Base-by-base conservation (phyloP, 2,888 invertebrate species). In the Ochropacha duplaris region DNA sequence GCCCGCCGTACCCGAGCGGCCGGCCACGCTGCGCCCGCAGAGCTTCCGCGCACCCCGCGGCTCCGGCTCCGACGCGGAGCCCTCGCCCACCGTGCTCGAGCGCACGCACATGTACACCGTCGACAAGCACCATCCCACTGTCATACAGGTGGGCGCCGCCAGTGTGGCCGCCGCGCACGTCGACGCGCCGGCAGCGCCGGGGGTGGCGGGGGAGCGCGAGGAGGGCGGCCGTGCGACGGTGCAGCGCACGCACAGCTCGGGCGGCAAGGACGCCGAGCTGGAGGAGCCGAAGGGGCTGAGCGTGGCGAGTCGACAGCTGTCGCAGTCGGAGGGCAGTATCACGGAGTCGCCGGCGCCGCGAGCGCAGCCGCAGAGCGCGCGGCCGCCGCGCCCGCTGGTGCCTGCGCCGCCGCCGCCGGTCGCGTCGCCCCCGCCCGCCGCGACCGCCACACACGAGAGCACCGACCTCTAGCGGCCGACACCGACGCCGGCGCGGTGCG, bases 1-100 rank as follows among this genome's bases (percentile, higher is more conserved):
- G 85, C 97, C 97, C 6, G 96, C 96, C 55, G 94, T 97, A 67
- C 97, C 97, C 54, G 96, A 97, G 83, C 94, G 97, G 57, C 97
- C 97, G 54, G 95, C 95, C 49, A 94, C 95, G 51, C 88, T 96
- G 59, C 93, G 94, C 22, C 94, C 94, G 68, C 94, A 94, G 57
- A 93, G 90, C 79, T 94, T 92, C 79, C 86, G 93, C 61, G 90
- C 83, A 57, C 81, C 87, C 55, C 84, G 91, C 55, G 83, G 81
- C 64, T 87, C 88, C 49, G 70, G 65, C 64, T 73, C 71, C 31
- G 81, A 84, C 55, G 64, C 73, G 5, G 81, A 78, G 26, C 59
- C 66, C n/a, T 66, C 78, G 57, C 92, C 93, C 26, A 89, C 93
- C 16, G 93, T 94, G 50, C 85, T 96, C 66, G 96, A 96, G 80